A percentile compares a stretch with the other conserved stretches of the same genome.
Evolutionary conservation across 2,888 invertebrate species (phyloP).

Genomic region (Baccha elongata): DNA sequence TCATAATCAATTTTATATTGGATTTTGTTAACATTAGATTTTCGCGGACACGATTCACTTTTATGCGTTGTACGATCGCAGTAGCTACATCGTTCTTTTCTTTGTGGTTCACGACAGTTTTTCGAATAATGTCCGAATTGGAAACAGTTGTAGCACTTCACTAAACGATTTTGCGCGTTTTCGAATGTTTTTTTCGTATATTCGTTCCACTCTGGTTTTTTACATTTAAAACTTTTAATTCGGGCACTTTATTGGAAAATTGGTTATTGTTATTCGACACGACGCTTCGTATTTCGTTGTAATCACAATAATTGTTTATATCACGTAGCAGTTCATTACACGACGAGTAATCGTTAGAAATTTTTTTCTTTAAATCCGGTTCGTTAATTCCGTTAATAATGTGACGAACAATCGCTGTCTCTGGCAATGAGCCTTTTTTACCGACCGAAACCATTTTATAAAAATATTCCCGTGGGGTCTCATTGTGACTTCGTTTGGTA

Average conservation of each 20-base stretch:
- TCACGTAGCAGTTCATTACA: constrained; percentile 36
- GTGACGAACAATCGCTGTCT: constrained; percentile 24
- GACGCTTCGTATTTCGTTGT: constrained; percentile 7
- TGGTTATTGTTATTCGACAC: too few species aligned
- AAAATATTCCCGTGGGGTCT: constrained; percentile 45
- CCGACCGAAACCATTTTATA: constrained; percentile 46
- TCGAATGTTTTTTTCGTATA: not conserved
- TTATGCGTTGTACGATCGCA: too few species aligned
- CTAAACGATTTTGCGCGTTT: not conserved
- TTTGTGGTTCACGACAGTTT: constrained; percentile 50
- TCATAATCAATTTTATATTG: too few species aligned
- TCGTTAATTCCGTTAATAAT: constrained; percentile 51
- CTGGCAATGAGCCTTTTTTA: constrained; percentile 22
- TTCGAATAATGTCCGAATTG: constrained; percentile 39
- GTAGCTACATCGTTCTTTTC: constrained; percentile 40
- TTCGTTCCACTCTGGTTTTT: too few species aligned
- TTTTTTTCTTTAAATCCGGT: constrained; percentile 21
- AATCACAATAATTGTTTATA: constrained; percentile 25
- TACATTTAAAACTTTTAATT: not conserved
- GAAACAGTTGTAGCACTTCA: constrained; percentile 52
- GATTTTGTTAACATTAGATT: too few species aligned
- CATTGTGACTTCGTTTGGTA: constrained; percentile 32
- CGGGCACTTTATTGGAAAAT: too few species aligned
- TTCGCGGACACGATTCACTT: too few species aligned
- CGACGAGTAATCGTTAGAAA: constrained; percentile 30